Evolutionary conservation across 2,888 invertebrate genomes (phyloP).

Genomic region (Seira sanloemensis): DNA sequence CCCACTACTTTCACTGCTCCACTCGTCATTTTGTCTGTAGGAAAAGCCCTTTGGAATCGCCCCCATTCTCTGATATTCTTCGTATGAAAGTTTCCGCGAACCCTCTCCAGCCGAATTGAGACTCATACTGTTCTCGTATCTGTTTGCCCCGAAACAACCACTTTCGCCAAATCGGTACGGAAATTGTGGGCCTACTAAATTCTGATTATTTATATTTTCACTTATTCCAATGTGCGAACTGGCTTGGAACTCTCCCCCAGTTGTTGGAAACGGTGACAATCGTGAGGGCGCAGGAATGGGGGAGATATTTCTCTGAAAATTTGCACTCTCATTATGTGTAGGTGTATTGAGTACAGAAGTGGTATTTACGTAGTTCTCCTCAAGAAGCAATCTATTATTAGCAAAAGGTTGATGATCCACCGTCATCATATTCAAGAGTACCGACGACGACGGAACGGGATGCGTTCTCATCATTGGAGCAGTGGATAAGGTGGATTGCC

Average conservation of each 20-base stretch:
- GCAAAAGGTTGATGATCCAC: conserved; percentile 57
- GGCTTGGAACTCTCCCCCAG: background rate
- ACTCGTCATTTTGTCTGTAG: background rate
- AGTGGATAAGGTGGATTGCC: background rate
- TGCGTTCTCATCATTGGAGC: background rate
- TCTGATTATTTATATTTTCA: background rate
- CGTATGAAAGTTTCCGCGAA: conserved; percentile 51
- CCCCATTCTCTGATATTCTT: conserved; percentile 69
- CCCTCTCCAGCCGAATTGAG: background rate
- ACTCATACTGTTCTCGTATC: conserved; percentile 37
- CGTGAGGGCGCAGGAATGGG: conserved; percentile 2
- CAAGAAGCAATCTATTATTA: conserved; percentile 51
- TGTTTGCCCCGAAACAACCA: no score
- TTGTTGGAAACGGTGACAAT: conserved; percentile 16
- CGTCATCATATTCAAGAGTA: background rate
- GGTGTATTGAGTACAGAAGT: conserved; percentile 13
- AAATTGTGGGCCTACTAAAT: no score
- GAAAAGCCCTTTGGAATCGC: conserved; percentile 69
- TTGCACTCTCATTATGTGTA: conserved; percentile 23
- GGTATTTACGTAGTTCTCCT: conserved; percentile 44
- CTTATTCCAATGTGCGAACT: background rate
- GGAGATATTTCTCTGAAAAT: conserved; percentile 17
- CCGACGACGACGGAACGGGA: conserved; percentile 10
- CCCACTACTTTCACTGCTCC: conserved; percentile 41
- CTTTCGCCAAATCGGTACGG: no score